Conservation (phyloP, 1,140 invertebrate genomes). For the Teleogryllus occipitalis region DNA sequence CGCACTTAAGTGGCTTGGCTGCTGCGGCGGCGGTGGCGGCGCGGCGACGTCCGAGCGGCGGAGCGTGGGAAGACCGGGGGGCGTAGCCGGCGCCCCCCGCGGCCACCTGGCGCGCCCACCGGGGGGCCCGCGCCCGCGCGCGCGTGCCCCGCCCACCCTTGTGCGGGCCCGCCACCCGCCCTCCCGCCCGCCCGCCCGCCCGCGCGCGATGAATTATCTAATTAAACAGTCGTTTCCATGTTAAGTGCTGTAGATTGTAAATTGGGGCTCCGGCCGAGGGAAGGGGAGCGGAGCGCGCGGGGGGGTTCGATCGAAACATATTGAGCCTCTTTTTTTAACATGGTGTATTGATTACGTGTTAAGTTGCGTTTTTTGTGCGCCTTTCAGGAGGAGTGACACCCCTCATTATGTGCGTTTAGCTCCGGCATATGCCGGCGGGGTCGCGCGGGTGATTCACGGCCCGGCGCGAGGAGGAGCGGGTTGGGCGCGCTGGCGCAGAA, state of each 20-base stretch:
- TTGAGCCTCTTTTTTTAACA: neutral
- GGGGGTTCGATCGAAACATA: neutral
- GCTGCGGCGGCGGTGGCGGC: no score
- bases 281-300: neutral
- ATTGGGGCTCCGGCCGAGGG: neutral
- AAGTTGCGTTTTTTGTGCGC: neutral
- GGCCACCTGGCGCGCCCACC: no score
- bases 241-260: constrained; percentile 5
- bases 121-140: no score
- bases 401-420: neutral
- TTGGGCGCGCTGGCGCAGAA: neutral
- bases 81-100: no score
- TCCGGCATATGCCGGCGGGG: neutral
- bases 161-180: no score
- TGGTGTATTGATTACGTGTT: constrained; percentile 4
- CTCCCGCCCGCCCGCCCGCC: no score
- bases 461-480: no score
- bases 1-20: no score
- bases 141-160: no score
- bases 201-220: neutral
- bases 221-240: constrained; percentile 4
- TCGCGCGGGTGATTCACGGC: neutral
- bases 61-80: no score
- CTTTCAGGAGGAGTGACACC: neutral
- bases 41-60: no score